phyloP scores from a whole-genome alignment of 1,140 invertebrate genomes.

The Holcopasites calliopsidis region DNA sequence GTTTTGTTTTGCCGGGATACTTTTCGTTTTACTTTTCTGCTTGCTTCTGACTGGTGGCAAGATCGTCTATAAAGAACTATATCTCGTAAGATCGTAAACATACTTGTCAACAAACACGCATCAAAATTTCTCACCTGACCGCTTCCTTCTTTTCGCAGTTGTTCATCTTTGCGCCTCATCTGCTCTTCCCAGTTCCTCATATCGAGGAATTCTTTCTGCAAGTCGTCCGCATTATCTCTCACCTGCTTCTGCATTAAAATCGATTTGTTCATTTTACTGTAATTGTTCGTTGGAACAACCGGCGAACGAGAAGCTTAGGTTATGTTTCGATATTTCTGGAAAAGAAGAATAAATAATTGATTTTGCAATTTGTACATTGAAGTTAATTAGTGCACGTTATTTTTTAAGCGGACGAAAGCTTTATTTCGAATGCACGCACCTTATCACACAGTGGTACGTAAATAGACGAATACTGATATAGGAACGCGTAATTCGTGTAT shows the following conservation, averaged over 20 bases:
- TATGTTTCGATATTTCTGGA: background rate
- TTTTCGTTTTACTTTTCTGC: slow-evolving; percentile 71
- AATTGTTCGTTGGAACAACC: background rate
- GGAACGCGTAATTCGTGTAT: background rate
- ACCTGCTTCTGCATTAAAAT: slow-evolving; percentile 85
- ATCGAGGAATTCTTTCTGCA: slow-evolving; percentile 87
- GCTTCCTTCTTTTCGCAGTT: slow-evolving; percentile 69
- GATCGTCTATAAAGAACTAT: slow-evolving; percentile 60
- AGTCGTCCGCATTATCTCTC: slow-evolving; percentile 86
- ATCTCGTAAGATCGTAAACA: background rate
- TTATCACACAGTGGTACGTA: too few relatives aligned
- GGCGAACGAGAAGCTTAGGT: background rate
- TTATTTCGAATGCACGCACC: background rate
- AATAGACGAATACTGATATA: background rate
- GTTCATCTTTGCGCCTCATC: slow-evolving; percentile 90
- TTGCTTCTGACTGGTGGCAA: slow-evolving; percentile 82
- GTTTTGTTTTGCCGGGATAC: slow-evolving; percentile 61
- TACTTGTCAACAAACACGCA: background rate
- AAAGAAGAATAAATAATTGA: background rate
- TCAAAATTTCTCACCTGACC: slow-evolving; percentile 55
- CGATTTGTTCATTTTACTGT: slow-evolving; percentile 74
- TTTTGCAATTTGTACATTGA: background rate
- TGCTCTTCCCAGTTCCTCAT: slow-evolving; percentile 91
- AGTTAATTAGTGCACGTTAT: background rate
- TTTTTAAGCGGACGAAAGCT: background rate